Percentiles rank a stretch among this genome's conserved stretches.
Conservation (phyloP, 2,888 invertebrate genomes). For the Patella ulyssiponensis region DNA sequence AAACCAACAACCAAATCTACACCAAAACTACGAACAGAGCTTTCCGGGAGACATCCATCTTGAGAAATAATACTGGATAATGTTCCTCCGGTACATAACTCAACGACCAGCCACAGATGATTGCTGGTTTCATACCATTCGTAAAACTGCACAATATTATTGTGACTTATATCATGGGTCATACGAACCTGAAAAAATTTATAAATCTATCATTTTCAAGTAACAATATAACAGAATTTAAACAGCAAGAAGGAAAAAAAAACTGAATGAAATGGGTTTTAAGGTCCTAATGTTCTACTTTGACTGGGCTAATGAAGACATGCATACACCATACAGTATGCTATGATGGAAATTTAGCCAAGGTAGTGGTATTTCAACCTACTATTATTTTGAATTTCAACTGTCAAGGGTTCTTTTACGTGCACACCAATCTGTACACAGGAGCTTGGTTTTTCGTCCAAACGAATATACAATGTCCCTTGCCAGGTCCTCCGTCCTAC, state of each 20-base stretch:
- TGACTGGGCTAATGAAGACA: too few species aligned
- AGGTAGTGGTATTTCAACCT: too few species aligned
- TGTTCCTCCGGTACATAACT: slow-evolving; percentile 71
- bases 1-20: slow-evolving; percentile 69
- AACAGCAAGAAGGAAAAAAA: background rate
- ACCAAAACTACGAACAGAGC: slow-evolving; percentile 67
- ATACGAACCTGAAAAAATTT: slow-evolving; percentile 66
- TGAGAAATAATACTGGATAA: slow-evolving; percentile 68
- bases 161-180: slow-evolving; percentile 71
- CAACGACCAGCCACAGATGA: slow-evolving; percentile 73
- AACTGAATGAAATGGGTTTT: background rate
- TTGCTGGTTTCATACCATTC: slow-evolving; percentile 74
- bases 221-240: background rate
- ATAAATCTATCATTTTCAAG: too few species aligned
- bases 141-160: slow-evolving; percentile 71
- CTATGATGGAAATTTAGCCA: too few species aligned
- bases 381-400: too few species aligned
- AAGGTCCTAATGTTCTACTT: background rate
- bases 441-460: too few species aligned
- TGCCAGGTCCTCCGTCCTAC: too few species aligned
- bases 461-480: too few species aligned
- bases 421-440: too few species aligned
- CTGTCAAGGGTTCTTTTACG: too few species aligned
- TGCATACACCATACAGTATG: too few species aligned
- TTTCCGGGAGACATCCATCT: slow-evolving; percentile 70